Evolutionary conservation across 2,797 vertebrate genomes (phyloP), one percentile per base, ranked within the genome.

Genomic region (Pangasius mekongensis): DNA sequence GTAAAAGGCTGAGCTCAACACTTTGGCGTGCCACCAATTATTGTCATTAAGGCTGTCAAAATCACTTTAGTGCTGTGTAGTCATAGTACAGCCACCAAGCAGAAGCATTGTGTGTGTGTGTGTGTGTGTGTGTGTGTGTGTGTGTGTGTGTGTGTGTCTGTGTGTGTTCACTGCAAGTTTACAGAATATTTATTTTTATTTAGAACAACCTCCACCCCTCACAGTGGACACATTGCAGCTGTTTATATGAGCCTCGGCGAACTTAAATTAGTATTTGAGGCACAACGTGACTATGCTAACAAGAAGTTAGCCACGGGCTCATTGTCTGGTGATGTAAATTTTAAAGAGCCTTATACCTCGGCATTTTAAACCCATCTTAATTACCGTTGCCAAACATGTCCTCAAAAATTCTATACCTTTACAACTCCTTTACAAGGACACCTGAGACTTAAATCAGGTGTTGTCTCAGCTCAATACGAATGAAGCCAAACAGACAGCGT

Each of bases 41-140:
- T 86, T 74, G 90, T 88, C 91, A 91, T 91, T 90, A 91, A 86
- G 88, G 54, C 89, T 89, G 89, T 91, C 87, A 87, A 81, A 91
- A 90, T 87, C 67, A 88, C 85, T 90, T 92, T 77, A 73, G 86
- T 73, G 52, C 74, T 73, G 88, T 88, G 85, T 62, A 80, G 78
- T 91, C 54, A 36, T 64, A 82, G 36, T 60, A 74, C 36, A 54
- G 8, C 86, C 62, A 86, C 64, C 49, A 39, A 83, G 62, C 74
- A 69, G 69, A 54, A 33, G 14, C 43, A n/a, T 0, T n/a, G 33
- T 64, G 22, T 71, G 30, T 67, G 78, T 73, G 73, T 83, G 54
- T 43, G 13, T 73, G 88, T 87, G 66, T 69, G 5, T 30, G 30
- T 67, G 30, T 67, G n/a, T 66, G n/a, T 67, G 64, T 67, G n/a